phyloP scores from a whole-genome alignment of 2,113 vertebrate genomes.

The Orthonyx spaldingii region DNA sequence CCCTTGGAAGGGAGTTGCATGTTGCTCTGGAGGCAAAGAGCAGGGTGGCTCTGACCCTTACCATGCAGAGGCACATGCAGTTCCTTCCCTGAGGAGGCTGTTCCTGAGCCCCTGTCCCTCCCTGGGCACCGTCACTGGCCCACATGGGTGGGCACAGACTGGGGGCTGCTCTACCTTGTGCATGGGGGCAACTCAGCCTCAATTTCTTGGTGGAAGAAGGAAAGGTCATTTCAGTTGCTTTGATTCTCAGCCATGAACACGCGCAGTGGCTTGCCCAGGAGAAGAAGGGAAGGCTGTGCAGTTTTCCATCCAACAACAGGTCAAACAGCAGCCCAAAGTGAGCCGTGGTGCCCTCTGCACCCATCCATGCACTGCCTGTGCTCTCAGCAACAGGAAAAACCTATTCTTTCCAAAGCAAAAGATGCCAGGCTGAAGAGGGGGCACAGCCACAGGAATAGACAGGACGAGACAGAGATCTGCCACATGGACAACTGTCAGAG shows the following conservation, averaged over 20 bases:
- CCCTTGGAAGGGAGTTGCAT: neutral
- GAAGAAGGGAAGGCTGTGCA: neutral
- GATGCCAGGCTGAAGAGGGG: neutral
- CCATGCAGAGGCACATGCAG: fast-evolving
- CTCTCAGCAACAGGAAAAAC: neutral
- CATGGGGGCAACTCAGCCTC: fast-evolving
- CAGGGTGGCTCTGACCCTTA: neutral
- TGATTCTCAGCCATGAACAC: fast-evolving
- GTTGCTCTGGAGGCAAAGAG: neutral
- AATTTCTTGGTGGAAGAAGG: neutral
- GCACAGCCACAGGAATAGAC: neutral
- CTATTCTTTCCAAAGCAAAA: neutral
- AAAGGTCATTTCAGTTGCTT: neutral
- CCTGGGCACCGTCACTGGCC: neutral
- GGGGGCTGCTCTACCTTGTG: neutral
- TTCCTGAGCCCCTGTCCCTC: neutral
- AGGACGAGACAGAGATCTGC: neutral
- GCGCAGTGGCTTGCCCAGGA: neutral
- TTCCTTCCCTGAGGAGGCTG: neutral
- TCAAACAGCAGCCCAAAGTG: neutral
- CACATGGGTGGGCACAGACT: fast-evolving
- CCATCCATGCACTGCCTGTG: fast-evolving
- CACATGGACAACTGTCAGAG: neutral
- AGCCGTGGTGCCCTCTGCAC: fast-evolving
- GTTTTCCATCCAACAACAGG: neutral